phyloP scores from a whole-genome alignment of 2,888 invertebrate species.

The Polia nebulosa region DNA sequence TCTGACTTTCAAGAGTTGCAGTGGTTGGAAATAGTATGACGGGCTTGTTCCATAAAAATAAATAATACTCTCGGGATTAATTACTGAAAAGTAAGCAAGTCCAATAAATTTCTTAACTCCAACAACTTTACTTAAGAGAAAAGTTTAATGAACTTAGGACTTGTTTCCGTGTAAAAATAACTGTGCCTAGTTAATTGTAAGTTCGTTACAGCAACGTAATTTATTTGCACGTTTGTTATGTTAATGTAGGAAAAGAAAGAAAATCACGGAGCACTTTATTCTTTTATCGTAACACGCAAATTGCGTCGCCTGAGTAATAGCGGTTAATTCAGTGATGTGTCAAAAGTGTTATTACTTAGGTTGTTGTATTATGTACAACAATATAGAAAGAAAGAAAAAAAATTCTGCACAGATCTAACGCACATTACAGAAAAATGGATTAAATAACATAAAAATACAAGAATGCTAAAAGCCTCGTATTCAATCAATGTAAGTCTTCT shows the following conservation, averaged over 20 bases:
- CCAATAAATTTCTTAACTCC: neutral
- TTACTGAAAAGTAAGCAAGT: conserved; percentile 6
- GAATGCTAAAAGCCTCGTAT: too few relatives aligned
- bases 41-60: too few relatives aligned
- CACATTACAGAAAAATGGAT: too few relatives aligned
- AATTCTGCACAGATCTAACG: too few relatives aligned
- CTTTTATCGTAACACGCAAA: conserved; percentile 22
- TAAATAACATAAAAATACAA: too few relatives aligned
- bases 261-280: neutral
- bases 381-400: neutral
- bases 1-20: too few relatives aligned
- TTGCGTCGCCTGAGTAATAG: neutral
- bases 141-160: conserved; percentile 25
- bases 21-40: too few relatives aligned
- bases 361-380: neutral
- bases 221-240: conserved; percentile 38
- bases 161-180: conserved; percentile 13
- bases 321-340: conserved; percentile 21
- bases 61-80: neutral
- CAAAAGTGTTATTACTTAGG: conserved; percentile 10
- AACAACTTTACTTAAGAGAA: conserved; percentile 8
- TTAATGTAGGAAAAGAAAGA: conserved; percentile 10
- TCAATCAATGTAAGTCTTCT: too few relatives aligned
- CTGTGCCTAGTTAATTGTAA: conserved; percentile 11
- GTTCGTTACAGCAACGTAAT: conserved; percentile 4